Conservation (phyloP, 2,888 invertebrate species). For the Scelioninae gen. 2 region DNA sequence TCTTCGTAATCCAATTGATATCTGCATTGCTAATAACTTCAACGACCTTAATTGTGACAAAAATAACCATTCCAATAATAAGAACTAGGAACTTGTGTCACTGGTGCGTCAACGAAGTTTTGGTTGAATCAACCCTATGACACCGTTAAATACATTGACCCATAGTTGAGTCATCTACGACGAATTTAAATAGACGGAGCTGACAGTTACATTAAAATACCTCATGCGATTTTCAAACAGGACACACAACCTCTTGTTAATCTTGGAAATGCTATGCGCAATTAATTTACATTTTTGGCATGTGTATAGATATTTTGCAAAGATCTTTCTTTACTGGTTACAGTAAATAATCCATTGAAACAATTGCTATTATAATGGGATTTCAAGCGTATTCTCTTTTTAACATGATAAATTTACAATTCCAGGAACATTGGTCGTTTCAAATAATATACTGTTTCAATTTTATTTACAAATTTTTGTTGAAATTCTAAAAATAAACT, state of each 20-base stretch:
- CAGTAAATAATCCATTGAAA: no score
- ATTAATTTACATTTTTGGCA: slow-evolving; percentile 25
- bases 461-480: no score
- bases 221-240: slow-evolving; percentile 39
- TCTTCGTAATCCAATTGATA: slow-evolving; percentile 47
- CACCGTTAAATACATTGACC: slow-evolving; percentile 54
- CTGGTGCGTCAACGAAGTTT: slow-evolving; percentile 53
- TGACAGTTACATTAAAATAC: slow-evolving; percentile 49
- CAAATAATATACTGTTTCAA: no score
- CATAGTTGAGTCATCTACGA: slow-evolving; percentile 50
- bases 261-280: slow-evolving; percentile 6
- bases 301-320: not conserved
- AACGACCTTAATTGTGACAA: slow-evolving; percentile 44
- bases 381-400: no score
- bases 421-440: no score
- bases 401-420: no score
- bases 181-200: slow-evolving; percentile 48
- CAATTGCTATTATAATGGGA: no score
- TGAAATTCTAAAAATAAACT: no score
- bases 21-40: slow-evolving; percentile 40
- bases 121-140: slow-evolving; percentile 56
- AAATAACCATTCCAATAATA: slow-evolving; percentile 34
- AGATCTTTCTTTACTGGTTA: no score
- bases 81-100: slow-evolving; percentile 24
- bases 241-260: slow-evolving; percentile 16